phyloP scores from a whole-genome alignment of 2,888 invertebrate species.

The Scaptomyza caliginosa region DNA sequence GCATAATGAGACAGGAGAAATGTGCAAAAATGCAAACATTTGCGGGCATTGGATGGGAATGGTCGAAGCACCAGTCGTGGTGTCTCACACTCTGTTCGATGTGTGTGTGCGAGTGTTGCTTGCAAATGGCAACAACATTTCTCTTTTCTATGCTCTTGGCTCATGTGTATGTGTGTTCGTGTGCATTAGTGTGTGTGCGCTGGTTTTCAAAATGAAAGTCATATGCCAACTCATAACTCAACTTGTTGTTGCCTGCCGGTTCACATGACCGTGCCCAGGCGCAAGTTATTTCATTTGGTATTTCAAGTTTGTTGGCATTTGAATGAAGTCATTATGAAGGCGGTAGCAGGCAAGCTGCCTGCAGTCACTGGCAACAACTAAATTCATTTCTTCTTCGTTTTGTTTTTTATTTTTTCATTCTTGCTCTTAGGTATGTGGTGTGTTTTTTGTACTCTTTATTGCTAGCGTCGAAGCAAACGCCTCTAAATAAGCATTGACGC shows the following conservation, averaged over 20 bases:
- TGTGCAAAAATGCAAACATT: constrained; percentile 81
- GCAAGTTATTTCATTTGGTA: constrained; percentile 80
- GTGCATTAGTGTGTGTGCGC: constrained; percentile 29
- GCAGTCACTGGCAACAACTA: constrained; percentile 65
- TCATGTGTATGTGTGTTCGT: constrained; percentile 12
- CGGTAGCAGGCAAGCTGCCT: constrained; percentile 45
- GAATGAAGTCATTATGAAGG: constrained; percentile 81
- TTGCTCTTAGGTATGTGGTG: constrained; percentile 48
- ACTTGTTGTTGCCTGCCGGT: constrained; percentile 62
- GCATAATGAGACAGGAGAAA: constrained; percentile 82
- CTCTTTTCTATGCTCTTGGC: constrained; percentile 36
- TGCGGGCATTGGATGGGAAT: constrained; percentile 54
- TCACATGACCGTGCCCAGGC: constrained; percentile 53
- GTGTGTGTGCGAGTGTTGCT: constrained; percentile 64
- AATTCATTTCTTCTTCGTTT: constrained; percentile 48
- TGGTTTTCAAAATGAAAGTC: constrained; percentile 78
- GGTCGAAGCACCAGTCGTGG: constrained; percentile 7
- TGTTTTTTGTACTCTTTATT: constrained; percentile 68
- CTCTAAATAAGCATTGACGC: constrained; percentile 75
- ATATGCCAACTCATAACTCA: constrained; percentile 80
- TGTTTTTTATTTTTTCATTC: constrained; percentile 16
- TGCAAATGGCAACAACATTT: constrained; percentile 68
- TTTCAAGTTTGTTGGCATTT: constrained; percentile 81
- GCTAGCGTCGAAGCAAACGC: constrained; percentile 57
- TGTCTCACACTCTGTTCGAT: constrained; percentile 59